These are phyloP conservation scores for Misgurnus anguillicaudatus DNA, from an alignment of 2,113 vertebrate species.

Conservation along the genomic window DNA sequence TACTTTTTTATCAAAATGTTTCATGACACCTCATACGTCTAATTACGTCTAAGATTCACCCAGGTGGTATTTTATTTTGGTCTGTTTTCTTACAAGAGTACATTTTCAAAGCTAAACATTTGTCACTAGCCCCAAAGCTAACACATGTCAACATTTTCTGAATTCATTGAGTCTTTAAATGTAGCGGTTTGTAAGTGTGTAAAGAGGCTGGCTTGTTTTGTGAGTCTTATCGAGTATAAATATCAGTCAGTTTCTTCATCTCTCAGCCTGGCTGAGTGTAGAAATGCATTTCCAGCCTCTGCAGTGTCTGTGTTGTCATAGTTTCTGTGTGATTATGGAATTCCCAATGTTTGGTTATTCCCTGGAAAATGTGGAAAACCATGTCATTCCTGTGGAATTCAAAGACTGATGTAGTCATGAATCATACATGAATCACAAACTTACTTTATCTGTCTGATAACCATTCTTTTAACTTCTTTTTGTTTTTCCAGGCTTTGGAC, in stretches of 20 bases:
- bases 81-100: too few species aligned
- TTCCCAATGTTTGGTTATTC: constrained; percentile 19
- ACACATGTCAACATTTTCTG: too few species aligned
- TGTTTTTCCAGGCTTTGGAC: constrained; percentile 80
- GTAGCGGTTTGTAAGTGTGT: neutral
- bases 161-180: neutral
- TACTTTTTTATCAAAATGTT: too few species aligned
- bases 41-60: too few species aligned
- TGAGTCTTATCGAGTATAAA: neutral
- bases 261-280: constrained; percentile 29
- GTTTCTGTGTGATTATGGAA: constrained; percentile 43
- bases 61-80: too few species aligned
- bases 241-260: constrained; percentile 14
- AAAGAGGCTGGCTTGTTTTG: neutral
- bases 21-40: too few species aligned
- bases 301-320: constrained; percentile 45
- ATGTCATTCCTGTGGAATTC: constrained; percentile 13
- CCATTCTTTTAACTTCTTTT: neutral
- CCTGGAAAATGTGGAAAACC: neutral
- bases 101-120: too few species aligned
- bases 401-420: neutral
- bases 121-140: too few species aligned
- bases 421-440: neutral
- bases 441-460: neutral
- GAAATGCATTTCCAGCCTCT: constrained; percentile 26